Evolutionary conservation across 1,140 invertebrate genomes (phyloP), one percentile per base, ranked within the genome.

Genomic region (Drosophila bipectinata): DNA sequence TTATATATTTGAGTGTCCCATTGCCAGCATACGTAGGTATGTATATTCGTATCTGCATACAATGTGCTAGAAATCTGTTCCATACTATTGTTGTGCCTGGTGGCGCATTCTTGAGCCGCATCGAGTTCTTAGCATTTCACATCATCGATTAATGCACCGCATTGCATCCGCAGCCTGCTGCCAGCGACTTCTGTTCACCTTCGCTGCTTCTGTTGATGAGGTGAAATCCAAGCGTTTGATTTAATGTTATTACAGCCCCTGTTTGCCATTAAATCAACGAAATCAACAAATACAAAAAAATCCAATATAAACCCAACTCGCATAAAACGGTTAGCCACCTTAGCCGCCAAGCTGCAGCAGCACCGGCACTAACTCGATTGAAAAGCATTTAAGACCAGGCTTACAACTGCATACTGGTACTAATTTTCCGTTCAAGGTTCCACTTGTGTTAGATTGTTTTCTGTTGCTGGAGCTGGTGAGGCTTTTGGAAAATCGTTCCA

Each of bases 161-260:
- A 45, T 6, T 8, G 44, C 44, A 45, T 8, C 76, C 21, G 21
- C 72, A 75, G 57, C 37, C 37, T 7, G 37, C 37, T 4, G 39
- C 82, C 72, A 71, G 34, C 73, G 56, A 51, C 67, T 77, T 77
- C 54, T 78, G 76, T 78, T 78, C 76, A 78, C 67, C 76, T 78
- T 88, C 84, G 83, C 72, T 88, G 83, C 79, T 21, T 88, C 83
- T 66, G 66, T 88, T 88, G 83, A 88, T 88, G 79, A 88, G 83
- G 83, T 88, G 83, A 88, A 88, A 88, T 83, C 83, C 57, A 76
- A 61, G 73, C 60, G 57, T 56, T 56, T 77, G 64, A 59, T 41
- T 61, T 58, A 54, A 59, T 62, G 47, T 55, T 76, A 69, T 72
- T 76, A 67, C 64, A 60, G 71, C 71, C 71, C 58, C 69, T 34